Base-by-base conservation (phyloP, 2,888 invertebrate species). In the Dusona sp. region DNA sequence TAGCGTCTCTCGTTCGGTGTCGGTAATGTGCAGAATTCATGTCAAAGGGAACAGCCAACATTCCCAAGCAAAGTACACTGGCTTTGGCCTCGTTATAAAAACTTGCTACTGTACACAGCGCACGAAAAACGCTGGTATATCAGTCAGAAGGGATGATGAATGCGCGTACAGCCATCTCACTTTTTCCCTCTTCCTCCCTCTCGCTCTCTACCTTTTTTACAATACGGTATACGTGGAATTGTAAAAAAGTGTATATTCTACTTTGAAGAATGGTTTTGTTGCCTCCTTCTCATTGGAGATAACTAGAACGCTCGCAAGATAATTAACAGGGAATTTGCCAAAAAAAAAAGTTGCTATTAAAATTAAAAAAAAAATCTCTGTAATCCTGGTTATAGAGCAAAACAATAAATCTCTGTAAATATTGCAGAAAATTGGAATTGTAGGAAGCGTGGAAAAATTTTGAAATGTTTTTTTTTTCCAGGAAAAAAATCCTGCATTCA, bases 11-110 rank as follows among this genome's bases (percentile, higher is more conserved):
- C 91, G 25, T 57, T 91, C 90, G 92, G 92, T 90, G 91, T 92
- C 90, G 90, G 92, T 93, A 92, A 93, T 93, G 91, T 90, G 90
- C 89, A 90, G 90, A 91, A 92, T 92, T 91, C 90, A 90, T 91
- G 92, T 93, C 93, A 92, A 93, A 93, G 92, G 91, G 72, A 86
- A 80, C 80, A 48, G 64, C 57, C 67, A 65, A 64, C 25, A 72
- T 67, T 51, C 51, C 19, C 68, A 64, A 33, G 16, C 72, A 38
- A 64, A 33, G 48, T 38, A 64, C 38, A 75, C 72, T 22, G 45
- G 83, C 65, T 75, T 48, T 79, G 79, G 79, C 79, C 79, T 83
- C 73, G 88, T 82, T 84, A 79, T 74, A 74, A 57, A 64, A 73
- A 74, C 25, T 45, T 42, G 36, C 61, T 51, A 78, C 64, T 75